Evolutionary conservation across 1,140 invertebrate genomes (phyloP), one percentile per base, ranked within the genome.

Genomic region (Macrosteles quadrilineatus): DNA sequence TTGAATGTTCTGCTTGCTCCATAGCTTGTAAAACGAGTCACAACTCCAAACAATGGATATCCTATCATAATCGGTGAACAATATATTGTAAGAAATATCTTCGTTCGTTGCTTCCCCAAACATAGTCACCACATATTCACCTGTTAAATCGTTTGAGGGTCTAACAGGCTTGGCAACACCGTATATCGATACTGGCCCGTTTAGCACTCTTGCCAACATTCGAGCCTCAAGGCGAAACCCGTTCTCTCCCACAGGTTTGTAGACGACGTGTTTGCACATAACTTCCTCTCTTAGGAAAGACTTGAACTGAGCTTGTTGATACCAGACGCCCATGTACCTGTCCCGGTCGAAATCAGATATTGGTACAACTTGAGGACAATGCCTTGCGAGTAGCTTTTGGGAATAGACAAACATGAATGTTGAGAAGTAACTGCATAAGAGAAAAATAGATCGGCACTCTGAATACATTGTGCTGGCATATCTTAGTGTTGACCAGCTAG

Each of bases 121-220:
- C 14, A 50, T 17, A 19, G 47, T 50, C n/a, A 50, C 47, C n/a
- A 50, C n/a, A 50, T 50, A 50, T 50, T 50, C n/a, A 6, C 47
- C 47, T 6, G 47, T 9, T 4, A 21, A 19, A 19, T 6, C 3
- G n/a, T 21, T 19, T 3, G 14, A 9, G 6, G 6, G 3, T 19
- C n/a, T 19, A 3, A 19, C 47, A 19, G 47, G 47, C 3, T 50
- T 17, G 14, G 47, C 47, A 17, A 50, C 47, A 19, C 47, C 47
- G n/a, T 50, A 50, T 50, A 50, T 21, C 2, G 47, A 50, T n/a
- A 50, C 47, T 9, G 47, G 47, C 3, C 47, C 47, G n/a, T 50
- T 50, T 4, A 21, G 14, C 6, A 50, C 21, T 21, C 47, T 50
- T 19, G 47, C 47, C 47, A 50, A 19, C 47, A 19, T 19, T 4